Conservation (phyloP, 1,140 invertebrate genomes). For the Periplaneta americana region DNA sequence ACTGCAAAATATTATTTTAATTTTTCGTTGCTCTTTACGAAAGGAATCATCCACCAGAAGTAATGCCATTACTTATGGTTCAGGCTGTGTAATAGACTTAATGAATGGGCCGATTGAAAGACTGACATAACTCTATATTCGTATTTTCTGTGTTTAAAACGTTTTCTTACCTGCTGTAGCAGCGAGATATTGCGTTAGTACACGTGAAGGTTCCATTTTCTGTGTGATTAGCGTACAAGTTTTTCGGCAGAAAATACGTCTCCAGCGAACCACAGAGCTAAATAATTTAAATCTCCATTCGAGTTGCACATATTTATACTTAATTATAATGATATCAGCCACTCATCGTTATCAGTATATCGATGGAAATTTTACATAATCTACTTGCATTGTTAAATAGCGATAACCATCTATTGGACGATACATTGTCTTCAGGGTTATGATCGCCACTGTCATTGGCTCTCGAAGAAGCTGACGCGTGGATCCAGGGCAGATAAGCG, state of each 20-base stretch:
- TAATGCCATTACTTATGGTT: no score
- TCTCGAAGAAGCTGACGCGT: no score
- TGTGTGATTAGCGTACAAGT: not conserved
- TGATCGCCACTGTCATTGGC: no score
- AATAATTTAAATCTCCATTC: not conserved
- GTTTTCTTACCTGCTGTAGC: not conserved
- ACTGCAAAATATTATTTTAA: no score
- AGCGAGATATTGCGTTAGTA: not conserved
- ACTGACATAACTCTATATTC: constrained; percentile 28
- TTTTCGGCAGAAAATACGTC: not conserved
- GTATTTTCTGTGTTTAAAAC: no score
- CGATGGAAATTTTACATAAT: not conserved
- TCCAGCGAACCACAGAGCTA: not conserved
- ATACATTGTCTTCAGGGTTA: no score
- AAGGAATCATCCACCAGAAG: no score
- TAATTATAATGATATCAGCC: not conserved
- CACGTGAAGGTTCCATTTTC: not conserved
- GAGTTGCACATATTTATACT: not conserved
- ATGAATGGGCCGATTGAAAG: not conserved
- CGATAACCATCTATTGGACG: not conserved
- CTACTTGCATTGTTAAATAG: not conserved
- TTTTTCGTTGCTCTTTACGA: no score
- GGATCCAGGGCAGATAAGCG: no score
- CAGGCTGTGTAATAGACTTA: no score
- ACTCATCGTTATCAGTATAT: no score